A percentile compares a stretch with the other conserved stretches of the same genome.
phyloP scores from a whole-genome alignment of 2,797 vertebrate genomes.

The Dendrocincla fuliginosa region DNA sequence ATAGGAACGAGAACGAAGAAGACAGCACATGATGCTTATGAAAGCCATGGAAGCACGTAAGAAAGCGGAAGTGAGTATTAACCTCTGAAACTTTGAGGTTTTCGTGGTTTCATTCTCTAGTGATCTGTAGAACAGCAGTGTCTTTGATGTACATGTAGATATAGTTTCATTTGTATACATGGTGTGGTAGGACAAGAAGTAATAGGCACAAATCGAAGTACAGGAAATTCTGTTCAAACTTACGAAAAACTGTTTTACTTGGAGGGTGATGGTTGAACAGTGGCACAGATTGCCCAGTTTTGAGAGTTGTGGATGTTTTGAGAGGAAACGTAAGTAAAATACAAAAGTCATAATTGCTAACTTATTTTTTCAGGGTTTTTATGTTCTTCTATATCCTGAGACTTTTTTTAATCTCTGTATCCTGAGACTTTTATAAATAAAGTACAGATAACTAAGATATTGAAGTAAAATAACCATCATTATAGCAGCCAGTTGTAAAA shows the following conservation, averaged over 20 bases:
- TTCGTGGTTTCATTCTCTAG: neutral
- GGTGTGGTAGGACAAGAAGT: neutral
- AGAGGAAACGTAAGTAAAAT: neutral
- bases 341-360: neutral
- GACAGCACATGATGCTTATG: conserved; percentile 95
- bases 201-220: neutral
- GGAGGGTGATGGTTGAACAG: neutral
- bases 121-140: neutral
- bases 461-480: neutral
- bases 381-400: neutral
- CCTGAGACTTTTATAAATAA: neutral
- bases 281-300: neutral
- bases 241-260: neutral
- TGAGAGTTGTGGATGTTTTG: neutral
- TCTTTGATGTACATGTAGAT: neutral
- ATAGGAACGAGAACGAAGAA: conserved; percentile 92
- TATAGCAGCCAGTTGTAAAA: neutral
- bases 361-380: neutral
- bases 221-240: neutral
- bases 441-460: neutral
- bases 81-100: neutral
- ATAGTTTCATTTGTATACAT: neutral
- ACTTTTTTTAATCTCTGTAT: neutral
- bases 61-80: conserved; percentile 89
- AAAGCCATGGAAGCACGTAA: conserved; percentile 95